Evolutionary conservation across 1,140 invertebrate genomes (phyloP).

Genomic region (Trachymyrmex cornetzi): DNA sequence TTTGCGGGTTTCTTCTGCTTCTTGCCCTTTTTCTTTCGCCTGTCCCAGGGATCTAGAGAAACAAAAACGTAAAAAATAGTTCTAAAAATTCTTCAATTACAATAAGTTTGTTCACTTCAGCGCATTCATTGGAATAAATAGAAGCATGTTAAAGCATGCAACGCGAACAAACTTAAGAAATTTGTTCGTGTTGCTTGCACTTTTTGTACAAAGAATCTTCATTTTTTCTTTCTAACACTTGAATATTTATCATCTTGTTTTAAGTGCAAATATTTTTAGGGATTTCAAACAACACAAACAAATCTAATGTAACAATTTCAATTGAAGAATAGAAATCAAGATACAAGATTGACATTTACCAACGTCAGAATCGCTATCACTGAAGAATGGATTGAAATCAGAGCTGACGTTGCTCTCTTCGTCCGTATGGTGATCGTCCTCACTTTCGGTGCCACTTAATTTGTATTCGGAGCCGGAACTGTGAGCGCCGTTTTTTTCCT

Average conservation of each 20-base stretch:
- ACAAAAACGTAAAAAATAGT: slow-evolving; percentile 8
- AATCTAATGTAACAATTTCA: slow-evolving; percentile 1
- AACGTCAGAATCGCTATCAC: slow-evolving; percentile 94
- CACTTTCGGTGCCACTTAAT: slow-evolving; percentile 88
- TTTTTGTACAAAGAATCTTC: no score
- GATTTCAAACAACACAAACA: no score
- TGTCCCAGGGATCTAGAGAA: slow-evolving; percentile 92
- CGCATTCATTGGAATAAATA: no score
- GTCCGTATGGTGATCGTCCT: slow-evolving; percentile 87
- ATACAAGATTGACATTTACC: slow-evolving; percentile 86
- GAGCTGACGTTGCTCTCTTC: slow-evolving; percentile 91
- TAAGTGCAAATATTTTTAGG: no score
- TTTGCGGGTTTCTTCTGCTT: slow-evolving; percentile 91
- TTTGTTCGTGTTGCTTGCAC: no score
- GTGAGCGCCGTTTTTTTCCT: slow-evolving; percentile 88
- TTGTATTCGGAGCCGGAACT: slow-evolving; percentile 89
- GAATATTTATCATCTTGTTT: no score
- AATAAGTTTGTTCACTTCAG: neutral
- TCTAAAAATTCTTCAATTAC: slow-evolving; percentile 9
- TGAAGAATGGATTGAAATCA: slow-evolving; percentile 96
- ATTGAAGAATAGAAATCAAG: neutral
- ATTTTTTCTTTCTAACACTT: no score
- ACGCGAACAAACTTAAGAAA: no score
- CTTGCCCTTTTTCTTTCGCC: slow-evolving; percentile 91
- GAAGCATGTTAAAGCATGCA: no score